Evolutionary conservation across 2,888 invertebrate genomes (phyloP).

Genomic region (Drosophila imparisetae): DNA sequence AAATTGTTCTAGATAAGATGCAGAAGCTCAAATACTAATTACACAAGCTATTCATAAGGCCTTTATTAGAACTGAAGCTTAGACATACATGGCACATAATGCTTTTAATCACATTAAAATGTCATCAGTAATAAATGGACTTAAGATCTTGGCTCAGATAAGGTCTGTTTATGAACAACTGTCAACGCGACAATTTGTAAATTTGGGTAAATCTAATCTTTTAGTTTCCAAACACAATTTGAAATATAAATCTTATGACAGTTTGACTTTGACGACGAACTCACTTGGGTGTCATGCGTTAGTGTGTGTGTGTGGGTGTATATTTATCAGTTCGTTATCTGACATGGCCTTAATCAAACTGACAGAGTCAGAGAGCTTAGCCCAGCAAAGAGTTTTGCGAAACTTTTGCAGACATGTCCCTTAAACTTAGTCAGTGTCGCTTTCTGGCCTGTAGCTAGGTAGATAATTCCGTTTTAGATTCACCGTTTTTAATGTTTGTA

Average conservation of each 20-base stretch:
- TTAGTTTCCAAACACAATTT: conserved; percentile 18
- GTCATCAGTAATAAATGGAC: background rate
- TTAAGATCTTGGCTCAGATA: background rate
- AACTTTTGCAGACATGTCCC: conserved; percentile 12
- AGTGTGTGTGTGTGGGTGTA: background rate
- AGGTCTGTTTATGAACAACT: background rate
- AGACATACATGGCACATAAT: background rate
- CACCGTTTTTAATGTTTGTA: conserved; percentile 66
- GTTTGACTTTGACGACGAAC: conserved; percentile 30
- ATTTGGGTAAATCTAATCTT: conserved; percentile 13
- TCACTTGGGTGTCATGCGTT: background rate
- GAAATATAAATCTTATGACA: conserved; percentile 19
- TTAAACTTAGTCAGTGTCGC: conserved; percentile 8
- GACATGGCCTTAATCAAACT: conserved; percentile 32
- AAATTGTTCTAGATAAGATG: background rate
- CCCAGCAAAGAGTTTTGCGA: background rate
- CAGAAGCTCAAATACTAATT: background rate
- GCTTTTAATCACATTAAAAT: background rate
- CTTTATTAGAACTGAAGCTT: background rate
- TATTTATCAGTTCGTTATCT: conserved; percentile 34
- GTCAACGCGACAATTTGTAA: conserved; percentile 12
- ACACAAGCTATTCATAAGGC: background rate
- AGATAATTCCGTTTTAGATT: conserved; percentile 48
- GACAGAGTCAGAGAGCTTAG: conserved; percentile 10
- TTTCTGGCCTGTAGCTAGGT: conserved; percentile 7